Percentiles rank a stretch among this genome's conserved stretches.
These are phyloP conservation scores for Sminthurides aquaticus DNA, from an alignment of 2,888 invertebrate genomes.

Conservation along the genomic window DNA sequence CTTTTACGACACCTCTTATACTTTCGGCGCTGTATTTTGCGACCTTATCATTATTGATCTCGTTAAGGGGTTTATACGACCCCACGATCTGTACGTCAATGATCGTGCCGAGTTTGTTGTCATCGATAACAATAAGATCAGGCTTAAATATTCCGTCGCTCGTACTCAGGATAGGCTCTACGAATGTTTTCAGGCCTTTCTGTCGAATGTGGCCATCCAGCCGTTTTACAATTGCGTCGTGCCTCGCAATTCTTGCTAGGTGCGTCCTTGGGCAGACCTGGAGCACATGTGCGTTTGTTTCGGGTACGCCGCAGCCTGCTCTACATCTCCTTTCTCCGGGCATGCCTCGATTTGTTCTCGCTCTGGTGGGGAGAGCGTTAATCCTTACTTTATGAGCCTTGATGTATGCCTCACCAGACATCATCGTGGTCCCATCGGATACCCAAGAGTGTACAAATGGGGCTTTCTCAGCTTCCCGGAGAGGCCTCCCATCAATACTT, in stretches of 20 bases:
- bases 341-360: neutral
- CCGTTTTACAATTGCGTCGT: neutral
- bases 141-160: neutral
- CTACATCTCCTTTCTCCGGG: neutral
- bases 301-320: neutral
- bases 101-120: neutral
- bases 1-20: neutral
- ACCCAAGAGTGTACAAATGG: neutral
- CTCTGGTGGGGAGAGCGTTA: neutral
- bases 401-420: neutral
- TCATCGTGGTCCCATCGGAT: neutral
- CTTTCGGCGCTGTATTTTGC: neutral
- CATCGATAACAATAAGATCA: conserved; percentile 2
- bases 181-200: neutral
- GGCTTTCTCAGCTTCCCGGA: neutral
- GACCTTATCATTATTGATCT: neutral
- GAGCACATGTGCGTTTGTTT: neutral
- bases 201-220: neutral
- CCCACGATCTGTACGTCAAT: neutral
- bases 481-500: neutral
- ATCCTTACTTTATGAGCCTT: neutral
- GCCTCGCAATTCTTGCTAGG: neutral
- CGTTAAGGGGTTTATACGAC: neutral
- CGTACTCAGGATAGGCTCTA: neutral
- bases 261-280: neutral